Conservation (phyloP, 2,113 vertebrate genomes). For the Mobula birostris region DNA sequence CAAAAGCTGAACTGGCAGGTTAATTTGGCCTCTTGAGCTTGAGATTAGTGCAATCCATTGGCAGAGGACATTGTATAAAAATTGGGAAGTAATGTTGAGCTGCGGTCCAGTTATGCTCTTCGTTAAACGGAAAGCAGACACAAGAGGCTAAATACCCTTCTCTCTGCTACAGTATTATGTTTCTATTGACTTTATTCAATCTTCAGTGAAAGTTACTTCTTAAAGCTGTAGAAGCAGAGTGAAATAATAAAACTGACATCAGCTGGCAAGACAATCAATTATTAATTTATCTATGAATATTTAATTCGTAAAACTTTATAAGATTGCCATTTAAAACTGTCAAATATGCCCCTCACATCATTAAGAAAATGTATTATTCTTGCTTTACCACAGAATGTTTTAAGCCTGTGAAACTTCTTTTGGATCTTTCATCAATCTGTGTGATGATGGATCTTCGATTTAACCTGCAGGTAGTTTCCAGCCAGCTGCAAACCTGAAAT, state of each 20-base stretch:
- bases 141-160: neutral
- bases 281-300: slow-evolving; percentile 2
- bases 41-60: neutral
- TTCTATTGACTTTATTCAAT: neutral
- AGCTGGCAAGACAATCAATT: neutral
- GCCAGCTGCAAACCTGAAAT: neutral
- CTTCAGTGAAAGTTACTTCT: neutral
- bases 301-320: neutral
- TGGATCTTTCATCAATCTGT: neutral
- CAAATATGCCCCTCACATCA: neutral
- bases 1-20: neutral
- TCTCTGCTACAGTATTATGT: neutral
- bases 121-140: neutral
- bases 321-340: slow-evolving; percentile 14
- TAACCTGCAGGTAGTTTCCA: neutral
- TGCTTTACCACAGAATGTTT: neutral
- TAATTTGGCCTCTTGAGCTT: neutral
- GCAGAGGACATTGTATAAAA: neutral
- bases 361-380: neutral
- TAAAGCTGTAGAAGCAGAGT: neutral
- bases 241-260: neutral
- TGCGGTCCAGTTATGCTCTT: neutral
- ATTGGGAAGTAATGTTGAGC: neutral
- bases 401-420: neutral
- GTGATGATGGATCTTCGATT: neutral